Conservation (phyloP, 1,140 invertebrate species). For the Homarus americanus region DNA sequence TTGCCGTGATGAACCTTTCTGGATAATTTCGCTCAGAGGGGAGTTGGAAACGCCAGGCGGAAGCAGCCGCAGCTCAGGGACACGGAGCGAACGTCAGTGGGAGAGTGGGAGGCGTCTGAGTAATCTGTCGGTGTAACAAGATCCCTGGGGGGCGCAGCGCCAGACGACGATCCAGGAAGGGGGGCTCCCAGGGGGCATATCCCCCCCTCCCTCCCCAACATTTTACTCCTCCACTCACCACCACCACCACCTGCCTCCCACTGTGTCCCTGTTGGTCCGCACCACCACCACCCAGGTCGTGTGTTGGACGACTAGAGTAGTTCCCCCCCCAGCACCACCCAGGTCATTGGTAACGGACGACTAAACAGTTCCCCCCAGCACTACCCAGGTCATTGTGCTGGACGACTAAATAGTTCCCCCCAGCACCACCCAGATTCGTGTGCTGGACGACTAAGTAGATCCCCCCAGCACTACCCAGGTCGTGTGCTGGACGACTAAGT, state of each 20-base stretch:
- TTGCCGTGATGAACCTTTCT: slow-evolving; percentile 12
- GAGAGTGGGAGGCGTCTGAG: slow-evolving; percentile 31
- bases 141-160: slow-evolving; percentile 51
- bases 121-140: slow-evolving; percentile 52
- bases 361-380: no score
- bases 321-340: not conserved
- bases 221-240: not conserved
- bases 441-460: no score
- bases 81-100: slow-evolving; percentile 19
- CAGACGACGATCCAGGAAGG: slow-evolving; percentile 56
- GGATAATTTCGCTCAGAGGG: slow-evolving; percentile 25
- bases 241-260: not conserved
- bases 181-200: slow-evolving; percentile 24
- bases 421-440: no score
- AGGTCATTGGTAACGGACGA: no score
- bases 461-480: not conserved
- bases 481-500: not conserved
- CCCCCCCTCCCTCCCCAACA: not conserved
- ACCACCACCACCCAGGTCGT: not conserved
- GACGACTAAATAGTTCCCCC: no score
- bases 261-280: not conserved
- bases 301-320: not conserved
- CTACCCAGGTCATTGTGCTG: no score
- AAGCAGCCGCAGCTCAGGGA: not conserved
- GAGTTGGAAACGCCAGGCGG: not conserved